Evolutionary conservation across 2,888 invertebrate genomes (phyloP).

Genomic region (Xestia sexstrigata): DNA sequence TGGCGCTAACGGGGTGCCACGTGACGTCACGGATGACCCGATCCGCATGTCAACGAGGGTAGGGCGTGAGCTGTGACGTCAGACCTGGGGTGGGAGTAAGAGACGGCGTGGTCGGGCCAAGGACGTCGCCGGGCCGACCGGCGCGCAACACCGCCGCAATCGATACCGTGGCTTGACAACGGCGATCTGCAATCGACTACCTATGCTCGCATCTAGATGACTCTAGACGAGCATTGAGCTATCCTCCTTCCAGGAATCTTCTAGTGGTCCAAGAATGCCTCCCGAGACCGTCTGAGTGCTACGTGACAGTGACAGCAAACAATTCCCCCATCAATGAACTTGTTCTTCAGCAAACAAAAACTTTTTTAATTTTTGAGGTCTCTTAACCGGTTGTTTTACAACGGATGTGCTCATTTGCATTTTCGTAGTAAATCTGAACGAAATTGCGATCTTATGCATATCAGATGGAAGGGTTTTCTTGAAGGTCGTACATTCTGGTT

Average conservation of each 20-base stretch:
- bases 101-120: constrained; percentile 86
- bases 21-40: constrained; percentile 86
- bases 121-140: constrained; percentile 90
- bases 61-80: constrained; percentile 86
- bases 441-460: constrained; percentile 46
- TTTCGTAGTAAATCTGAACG: constrained; percentile 46
- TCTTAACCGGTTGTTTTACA: constrained; percentile 37
- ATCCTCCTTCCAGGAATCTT: background rate
- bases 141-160: constrained; percentile 86
- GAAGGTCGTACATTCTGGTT: constrained; percentile 30
- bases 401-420: constrained; percentile 34
- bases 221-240: constrained; percentile 28
- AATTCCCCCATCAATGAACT: constrained; percentile 28
- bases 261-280: background rate
- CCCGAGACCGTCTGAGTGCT: constrained; percentile 5
- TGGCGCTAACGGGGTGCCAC: constrained; percentile 69
- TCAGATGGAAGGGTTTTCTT: constrained; percentile 36
- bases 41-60: constrained; percentile 80
- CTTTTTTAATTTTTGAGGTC: constrained; percentile 35
- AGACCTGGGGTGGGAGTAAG: constrained; percentile 75
- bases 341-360: constrained; percentile 26
- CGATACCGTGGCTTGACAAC: constrained; percentile 81
- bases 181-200: constrained; percentile 74
- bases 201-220: constrained; percentile 50
- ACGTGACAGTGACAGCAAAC: constrained; percentile 13